Percentiles rank a stretch among this genome's conserved stretches.
Evolutionary conservation across 2,888 invertebrate genomes (phyloP).

Genomic region (Pemphredon lugubris): DNA sequence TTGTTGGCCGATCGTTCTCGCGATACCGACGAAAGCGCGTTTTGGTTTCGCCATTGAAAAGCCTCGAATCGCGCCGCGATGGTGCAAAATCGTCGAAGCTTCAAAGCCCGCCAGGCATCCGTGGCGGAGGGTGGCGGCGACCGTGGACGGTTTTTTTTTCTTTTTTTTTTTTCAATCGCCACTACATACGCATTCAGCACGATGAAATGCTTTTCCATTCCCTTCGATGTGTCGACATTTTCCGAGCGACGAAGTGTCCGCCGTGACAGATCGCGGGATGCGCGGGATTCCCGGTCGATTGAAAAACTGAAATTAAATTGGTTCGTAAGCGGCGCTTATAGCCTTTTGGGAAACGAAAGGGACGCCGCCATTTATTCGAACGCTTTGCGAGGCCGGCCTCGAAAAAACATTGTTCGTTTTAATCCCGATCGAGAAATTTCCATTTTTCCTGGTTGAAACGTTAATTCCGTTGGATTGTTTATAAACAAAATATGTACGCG

Average conservation of each 20-base stretch:
- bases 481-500: no score
- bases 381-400: no score
- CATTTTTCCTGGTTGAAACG: no score
- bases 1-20: slow-evolving; percentile 13
- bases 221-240: slow-evolving; percentile 11
- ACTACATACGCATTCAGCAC: slow-evolving; percentile 16
- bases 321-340: no score
- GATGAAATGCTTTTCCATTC: slow-evolving; percentile 18
- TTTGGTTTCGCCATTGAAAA: slow-evolving; percentile 4
- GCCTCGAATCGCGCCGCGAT: neutral
- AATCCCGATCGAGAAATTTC: no score
- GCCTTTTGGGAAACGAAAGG: no score
- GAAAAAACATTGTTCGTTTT: no score
- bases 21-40: neutral
- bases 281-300: neutral
- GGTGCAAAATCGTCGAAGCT: slow-evolving; percentile 10
- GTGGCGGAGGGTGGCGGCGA: neutral
- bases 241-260: slow-evolving; percentile 8
- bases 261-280: neutral
- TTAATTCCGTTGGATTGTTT: no score
- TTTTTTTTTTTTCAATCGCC: slow-evolving; percentile 13
- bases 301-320: no score
- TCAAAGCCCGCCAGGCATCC: no score
- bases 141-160: slow-evolving; percentile 9
- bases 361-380: no score